phyloP scores from a whole-genome alignment of 2,888 invertebrate genomes.

The Thyatira batis region DNA sequence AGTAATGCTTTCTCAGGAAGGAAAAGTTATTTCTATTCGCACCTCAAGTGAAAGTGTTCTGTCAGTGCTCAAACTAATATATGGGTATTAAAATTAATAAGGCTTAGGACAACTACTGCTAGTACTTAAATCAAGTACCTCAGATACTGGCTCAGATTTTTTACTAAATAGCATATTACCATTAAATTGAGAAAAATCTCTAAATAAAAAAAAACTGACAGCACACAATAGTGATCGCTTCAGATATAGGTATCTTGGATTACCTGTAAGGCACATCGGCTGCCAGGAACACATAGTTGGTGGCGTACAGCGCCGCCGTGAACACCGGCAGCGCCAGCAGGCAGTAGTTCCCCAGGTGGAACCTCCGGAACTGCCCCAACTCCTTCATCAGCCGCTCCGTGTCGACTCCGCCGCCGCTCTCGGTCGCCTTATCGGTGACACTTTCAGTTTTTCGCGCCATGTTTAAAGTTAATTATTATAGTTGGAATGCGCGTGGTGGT shows the following conservation, averaged over 20 bases:
- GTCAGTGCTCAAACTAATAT: not conserved
- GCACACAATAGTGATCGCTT: too few relatives aligned
- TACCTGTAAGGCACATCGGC: constrained; percentile 71
- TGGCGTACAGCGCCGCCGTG: constrained; percentile 52
- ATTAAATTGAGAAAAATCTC: too few relatives aligned
- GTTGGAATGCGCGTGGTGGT: not conserved
- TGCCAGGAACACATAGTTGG: constrained; percentile 70
- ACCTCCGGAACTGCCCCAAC: constrained; percentile 63
- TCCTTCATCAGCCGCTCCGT: constrained; percentile 65
- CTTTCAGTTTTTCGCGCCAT: constrained; percentile 12
- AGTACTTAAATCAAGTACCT: too few relatives aligned
- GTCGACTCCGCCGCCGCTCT: constrained; percentile 41
- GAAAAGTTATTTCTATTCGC: not conserved
- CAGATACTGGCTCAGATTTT: too few relatives aligned
- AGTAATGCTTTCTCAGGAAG: not conserved
- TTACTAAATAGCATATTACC: too few relatives aligned
- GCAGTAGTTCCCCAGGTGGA: constrained; percentile 60
- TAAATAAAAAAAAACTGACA: too few relatives aligned
- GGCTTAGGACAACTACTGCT: too few relatives aligned
- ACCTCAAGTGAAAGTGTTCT: not conserved
- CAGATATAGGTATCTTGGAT: not conserved
- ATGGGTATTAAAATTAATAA: too few relatives aligned
- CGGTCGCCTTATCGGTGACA: constrained; percentile 9
- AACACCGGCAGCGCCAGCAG: constrained; percentile 50
- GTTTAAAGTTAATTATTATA: not conserved